Percentiles rank a stretch among this genome's conserved stretches.
Evolutionary conservation across 1,140 invertebrate genomes (phyloP).

Genomic region (Anastrepha ludens): DNA sequence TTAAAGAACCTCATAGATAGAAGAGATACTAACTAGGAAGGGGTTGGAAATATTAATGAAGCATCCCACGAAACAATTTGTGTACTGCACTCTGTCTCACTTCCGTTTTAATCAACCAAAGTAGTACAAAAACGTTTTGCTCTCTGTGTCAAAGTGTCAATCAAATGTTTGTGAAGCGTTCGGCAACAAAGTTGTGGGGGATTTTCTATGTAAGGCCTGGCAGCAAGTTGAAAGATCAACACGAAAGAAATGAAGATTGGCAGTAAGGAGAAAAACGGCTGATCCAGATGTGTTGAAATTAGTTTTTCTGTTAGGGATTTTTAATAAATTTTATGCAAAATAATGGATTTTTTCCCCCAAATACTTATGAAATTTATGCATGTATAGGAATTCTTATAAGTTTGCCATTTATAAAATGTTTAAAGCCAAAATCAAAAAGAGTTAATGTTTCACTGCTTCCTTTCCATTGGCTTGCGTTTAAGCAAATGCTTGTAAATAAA

Average conservation of each 20-base stretch:
- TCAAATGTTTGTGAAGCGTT: background rate
- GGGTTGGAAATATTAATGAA: background rate
- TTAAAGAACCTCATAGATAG: background rate
- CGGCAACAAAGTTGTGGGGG: background rate
- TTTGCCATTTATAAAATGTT: too few relatives aligned
- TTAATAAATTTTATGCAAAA: too few relatives aligned
- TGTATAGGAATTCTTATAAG: too few relatives aligned
- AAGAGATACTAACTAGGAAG: background rate
- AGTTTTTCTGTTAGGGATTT: background rate
- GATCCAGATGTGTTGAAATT: background rate
- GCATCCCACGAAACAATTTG: background rate
- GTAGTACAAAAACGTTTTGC: background rate
- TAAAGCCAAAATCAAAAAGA: too few relatives aligned
- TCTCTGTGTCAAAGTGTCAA: background rate
- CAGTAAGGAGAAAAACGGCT: background rate
- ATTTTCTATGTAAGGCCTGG: background rate
- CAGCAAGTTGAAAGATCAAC: slow-evolving; percentile 11
- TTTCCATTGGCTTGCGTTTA: too few relatives aligned
- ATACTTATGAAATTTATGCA: too few relatives aligned
- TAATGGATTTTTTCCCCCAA: too few relatives aligned
- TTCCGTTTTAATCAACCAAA: background rate
- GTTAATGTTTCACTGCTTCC: too few relatives aligned
- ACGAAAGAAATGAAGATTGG: background rate
- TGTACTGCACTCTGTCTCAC: background rate
- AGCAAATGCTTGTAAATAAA: too few relatives aligned